A percentile compares a stretch with the other conserved stretches of the same genome.
These are phyloP conservation scores for Minunthozetes semirufus DNA, from an alignment of 2,888 invertebrate species.

Conservation along the genomic window DNA sequence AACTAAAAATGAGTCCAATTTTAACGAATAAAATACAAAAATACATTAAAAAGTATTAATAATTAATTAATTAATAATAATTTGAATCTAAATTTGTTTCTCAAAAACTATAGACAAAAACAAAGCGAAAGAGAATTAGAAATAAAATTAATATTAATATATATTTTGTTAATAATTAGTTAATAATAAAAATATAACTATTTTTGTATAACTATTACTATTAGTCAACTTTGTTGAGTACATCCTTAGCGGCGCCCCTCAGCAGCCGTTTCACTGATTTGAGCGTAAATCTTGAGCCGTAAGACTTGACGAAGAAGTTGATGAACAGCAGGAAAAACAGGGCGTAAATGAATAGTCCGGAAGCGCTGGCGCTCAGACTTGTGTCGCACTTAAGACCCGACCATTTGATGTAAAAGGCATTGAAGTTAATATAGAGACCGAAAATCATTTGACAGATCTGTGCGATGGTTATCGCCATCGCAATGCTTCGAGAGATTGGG, in stretches of 20 bases:
- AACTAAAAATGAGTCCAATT: no score
- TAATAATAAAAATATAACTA: no score
- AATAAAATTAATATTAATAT: no score
- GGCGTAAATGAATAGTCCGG: constrained; percentile 88
- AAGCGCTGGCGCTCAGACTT: constrained; percentile 72
- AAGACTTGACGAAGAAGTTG: constrained; percentile 85
- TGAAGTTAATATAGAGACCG: constrained; percentile 80
- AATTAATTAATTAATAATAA: no score
- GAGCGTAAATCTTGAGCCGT: constrained; percentile 47
- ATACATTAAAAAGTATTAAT: no score
- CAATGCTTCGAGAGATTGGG: constrained; percentile 66
- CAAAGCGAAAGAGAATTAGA: no score
- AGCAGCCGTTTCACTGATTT: not conserved
- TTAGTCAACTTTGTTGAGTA: constrained; percentile 24
- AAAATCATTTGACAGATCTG: constrained; percentile 90
- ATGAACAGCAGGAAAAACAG: constrained; percentile 89
- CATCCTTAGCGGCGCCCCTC: not conserved
- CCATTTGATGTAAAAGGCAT: constrained; percentile 62
- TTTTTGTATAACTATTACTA: no score
- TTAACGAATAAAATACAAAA: no score
- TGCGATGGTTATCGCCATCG: constrained; percentile 83
- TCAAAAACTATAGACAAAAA: no score
- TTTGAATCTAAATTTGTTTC: no score
- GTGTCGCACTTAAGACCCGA: constrained; percentile 71
- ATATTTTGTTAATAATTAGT: no score